These are phyloP conservation scores for Simalia tracyae DNA, from an alignment of 2,797 vertebrate species.

Conservation along the genomic window DNA sequence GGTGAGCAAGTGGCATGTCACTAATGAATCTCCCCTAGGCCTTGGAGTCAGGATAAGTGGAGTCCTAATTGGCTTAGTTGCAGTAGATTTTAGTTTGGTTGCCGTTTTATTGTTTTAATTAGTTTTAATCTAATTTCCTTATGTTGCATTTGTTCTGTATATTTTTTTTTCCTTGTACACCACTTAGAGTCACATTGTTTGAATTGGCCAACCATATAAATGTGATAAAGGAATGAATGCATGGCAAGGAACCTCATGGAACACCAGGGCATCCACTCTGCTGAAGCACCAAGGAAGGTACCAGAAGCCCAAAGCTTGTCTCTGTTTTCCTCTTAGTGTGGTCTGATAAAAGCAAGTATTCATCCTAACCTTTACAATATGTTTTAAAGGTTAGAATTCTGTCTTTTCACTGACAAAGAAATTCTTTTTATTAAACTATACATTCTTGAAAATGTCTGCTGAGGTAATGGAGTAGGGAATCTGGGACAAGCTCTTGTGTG, in stretches of 20 bases:
- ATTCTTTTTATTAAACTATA: background rate
- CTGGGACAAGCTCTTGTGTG: background rate
- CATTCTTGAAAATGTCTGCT: background rate
- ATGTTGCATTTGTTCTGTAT: background rate
- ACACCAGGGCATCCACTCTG: background rate
- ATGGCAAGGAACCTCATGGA: background rate
- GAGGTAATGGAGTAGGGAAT: background rate
- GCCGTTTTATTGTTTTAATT: background rate
- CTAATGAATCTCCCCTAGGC: background rate
- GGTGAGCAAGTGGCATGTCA: background rate
- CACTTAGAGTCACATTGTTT: background rate
- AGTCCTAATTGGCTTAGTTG: background rate
- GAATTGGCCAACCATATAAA: background rate
- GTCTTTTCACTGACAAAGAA: background rate
- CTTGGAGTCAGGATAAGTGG: background rate
- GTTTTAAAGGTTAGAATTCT: background rate
- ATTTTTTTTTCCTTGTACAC: background rate
- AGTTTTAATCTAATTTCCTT: background rate
- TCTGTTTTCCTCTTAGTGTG: background rate
- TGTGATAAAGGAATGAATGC: background rate
- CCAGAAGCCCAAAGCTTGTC: background rate
- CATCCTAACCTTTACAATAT: background rate
- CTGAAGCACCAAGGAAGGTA: background rate
- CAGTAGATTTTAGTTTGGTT: background rate
- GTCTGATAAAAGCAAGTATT: background rate